Base-by-base conservation (phyloP, 2,888 invertebrate genomes). In the Mermis nigrescens region DNA sequence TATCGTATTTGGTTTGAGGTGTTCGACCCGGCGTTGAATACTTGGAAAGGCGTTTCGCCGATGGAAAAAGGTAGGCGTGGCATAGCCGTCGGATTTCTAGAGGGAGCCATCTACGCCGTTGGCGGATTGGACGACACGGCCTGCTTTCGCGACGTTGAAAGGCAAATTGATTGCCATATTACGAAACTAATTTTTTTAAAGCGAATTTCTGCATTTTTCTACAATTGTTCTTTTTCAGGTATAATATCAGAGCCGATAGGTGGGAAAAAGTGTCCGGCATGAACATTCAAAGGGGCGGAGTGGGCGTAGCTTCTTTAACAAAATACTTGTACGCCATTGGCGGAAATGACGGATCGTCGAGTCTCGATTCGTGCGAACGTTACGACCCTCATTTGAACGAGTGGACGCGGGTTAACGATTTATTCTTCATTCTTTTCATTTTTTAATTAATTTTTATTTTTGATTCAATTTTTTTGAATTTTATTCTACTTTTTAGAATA, bases 71-170 rank as follows among this genome's bases (percentile, higher is more conserved):
- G 64, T 4, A 74, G 76, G 55, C 69, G 77, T 58, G 78, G 78
- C 19, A 73, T 78, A 31, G 77, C 76, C n/a, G 70, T 77, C 45
- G 76, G 76, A 12, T 70, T 72, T 60, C 67, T 78, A 55, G 75
- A 74, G 26, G 73, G 74, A 12, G 76, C 76, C 2, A 73, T 78
- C 55, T 78, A 77, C 65, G 76, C 77, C 15, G 73, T 78, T 2
- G 78, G 78, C 22, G 77, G 77, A 3, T 66, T 78, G 53, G 77
- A 78, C 66, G 76, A 78, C 64, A 68, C 69, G 12, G 70, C 74
- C 1, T 77, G 77, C 65, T 77, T 74, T 66, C 72, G 72, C 64
- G 73, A 71, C 1, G 75, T 76, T 60, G 75, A 76, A 65, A 59
- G 57, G 38, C 19, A 38, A 38, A 38, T 38, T 12, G n/a, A n/a